phyloP scores from a whole-genome alignment of 2,113 vertebrate genomes.

The Ophthalmolycus amberensis region DNA sequence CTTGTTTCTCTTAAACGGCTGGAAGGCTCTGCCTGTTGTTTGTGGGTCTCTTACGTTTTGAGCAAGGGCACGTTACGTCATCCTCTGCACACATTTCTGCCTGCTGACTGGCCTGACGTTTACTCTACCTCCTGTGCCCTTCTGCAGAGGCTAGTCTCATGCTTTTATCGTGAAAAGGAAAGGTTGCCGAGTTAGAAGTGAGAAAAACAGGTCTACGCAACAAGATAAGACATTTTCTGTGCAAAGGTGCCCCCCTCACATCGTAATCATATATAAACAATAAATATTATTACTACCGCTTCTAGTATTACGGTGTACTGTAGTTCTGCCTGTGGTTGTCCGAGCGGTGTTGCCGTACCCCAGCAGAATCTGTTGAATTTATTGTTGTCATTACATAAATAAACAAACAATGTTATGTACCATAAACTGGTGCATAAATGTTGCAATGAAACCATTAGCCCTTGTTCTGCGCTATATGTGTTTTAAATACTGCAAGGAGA shows the following conservation, averaged over 20 bases:
- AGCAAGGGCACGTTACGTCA: background rate
- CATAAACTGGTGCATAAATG: background rate
- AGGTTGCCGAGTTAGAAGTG: background rate
- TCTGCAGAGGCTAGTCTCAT: background rate
- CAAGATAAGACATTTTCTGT: background rate
- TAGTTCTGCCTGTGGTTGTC: too few relatives aligned
- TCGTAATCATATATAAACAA: background rate
- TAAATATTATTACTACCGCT: background rate
- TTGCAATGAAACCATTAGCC: background rate
- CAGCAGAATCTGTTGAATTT: background rate
- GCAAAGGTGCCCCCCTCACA: background rate
- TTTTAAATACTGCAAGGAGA: background rate
- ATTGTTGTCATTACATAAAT: background rate
- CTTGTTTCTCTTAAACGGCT: background rate
- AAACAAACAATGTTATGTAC: background rate
- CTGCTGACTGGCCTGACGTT: background rate
- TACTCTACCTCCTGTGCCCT: background rate
- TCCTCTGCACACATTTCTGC: background rate
- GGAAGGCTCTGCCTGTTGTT: background rate
- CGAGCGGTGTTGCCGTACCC: background rate
- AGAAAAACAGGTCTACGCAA: background rate
- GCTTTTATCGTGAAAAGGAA: background rate
- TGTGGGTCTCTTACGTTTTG: background rate
- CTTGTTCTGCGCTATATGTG: background rate
- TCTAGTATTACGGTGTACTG: background rate